Conservation (phyloP, 2,797 vertebrate species). For the Mustela erminea region DNA sequence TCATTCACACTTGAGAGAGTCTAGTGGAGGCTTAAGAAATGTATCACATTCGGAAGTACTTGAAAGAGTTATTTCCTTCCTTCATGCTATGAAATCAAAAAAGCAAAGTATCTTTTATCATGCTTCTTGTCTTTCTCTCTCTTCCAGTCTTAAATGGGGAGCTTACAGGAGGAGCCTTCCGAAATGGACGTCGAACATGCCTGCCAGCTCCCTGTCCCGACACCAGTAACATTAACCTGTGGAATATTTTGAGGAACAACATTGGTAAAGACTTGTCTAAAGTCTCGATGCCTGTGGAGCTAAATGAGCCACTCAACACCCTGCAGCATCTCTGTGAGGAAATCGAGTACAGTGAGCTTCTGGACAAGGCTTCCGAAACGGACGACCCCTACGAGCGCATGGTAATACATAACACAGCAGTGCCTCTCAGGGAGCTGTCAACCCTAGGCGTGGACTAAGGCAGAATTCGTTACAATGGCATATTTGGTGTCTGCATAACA, state of each 20-base stretch:
- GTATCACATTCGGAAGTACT: neutral
- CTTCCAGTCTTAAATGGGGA: slow-evolving; percentile 96
- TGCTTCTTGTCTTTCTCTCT: slow-evolving; percentile 51
- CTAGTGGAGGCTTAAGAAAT: slow-evolving; percentile 30
- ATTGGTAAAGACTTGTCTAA: slow-evolving; percentile 99
- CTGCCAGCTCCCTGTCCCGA: slow-evolving; percentile 96
- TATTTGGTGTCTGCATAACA: neutral
- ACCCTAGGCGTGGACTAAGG: neutral
- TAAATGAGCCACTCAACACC: slow-evolving; percentile 99
- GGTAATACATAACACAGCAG: slow-evolving; percentile 88
- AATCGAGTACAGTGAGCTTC: slow-evolving; percentile 98
- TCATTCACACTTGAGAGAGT: neutral
- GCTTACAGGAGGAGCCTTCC: slow-evolving; percentile 95
- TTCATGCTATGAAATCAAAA: slow-evolving; percentile 1
- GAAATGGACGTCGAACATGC: slow-evolving; percentile 95
- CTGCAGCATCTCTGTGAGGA: slow-evolving; percentile 99
- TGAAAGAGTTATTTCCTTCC: neutral
- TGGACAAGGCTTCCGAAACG: slow-evolving; percentile 97
- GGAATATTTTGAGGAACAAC: slow-evolving; percentile 99
- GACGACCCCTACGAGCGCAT: slow-evolving; percentile 98
- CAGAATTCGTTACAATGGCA: neutral
- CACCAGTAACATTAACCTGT: slow-evolving; percentile 98
- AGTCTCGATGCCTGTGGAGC: slow-evolving; percentile 99
- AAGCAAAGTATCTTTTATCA: neutral
- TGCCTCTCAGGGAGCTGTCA: neutral